Evolutionary conservation across 2,113 vertebrate genomes (phyloP).

Genomic region (Corythoichthys intestinalis): DNA sequence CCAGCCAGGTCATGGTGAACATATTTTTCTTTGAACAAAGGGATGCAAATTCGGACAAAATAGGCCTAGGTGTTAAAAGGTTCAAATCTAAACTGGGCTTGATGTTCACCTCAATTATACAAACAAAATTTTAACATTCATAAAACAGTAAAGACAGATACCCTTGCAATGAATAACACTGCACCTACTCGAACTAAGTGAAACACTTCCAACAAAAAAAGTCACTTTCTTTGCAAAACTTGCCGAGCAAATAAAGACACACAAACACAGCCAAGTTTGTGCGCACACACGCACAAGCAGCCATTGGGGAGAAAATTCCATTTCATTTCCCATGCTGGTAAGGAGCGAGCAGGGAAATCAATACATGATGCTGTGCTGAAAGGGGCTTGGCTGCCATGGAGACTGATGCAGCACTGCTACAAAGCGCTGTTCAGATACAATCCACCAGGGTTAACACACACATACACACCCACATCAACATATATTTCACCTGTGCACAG

Average conservation of each 20-base stretch:
- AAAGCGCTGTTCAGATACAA: conserved; percentile 55
- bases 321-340: conserved; percentile 64
- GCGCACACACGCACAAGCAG: conserved; percentile 17
- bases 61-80: too few relatives aligned
- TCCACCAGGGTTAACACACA: conserved; percentile 37
- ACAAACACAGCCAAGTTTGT: conserved; percentile 5
- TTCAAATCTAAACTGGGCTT: too few relatives aligned
- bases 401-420: conserved; percentile 52
- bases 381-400: conserved; percentile 61
- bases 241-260: conserved; percentile 32
- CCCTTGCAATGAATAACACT: neutral
- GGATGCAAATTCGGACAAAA: too few relatives aligned
- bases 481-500: conserved; percentile 87
- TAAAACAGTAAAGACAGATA: too few relatives aligned
- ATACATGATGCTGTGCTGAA: conserved; percentile 62
- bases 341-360: conserved; percentile 59
- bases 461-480: neutral
- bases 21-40: too few relatives aligned
- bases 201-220: conserved; percentile 21
- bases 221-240: conserved; percentile 12
- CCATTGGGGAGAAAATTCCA: conserved; percentile 57
- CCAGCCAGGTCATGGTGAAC: too few relatives aligned
- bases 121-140: too few relatives aligned
- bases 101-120: too few relatives aligned
- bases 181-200: conserved; percentile 6